Percentiles rank a stretch among this genome's conserved stretches.
Conservation (phyloP, 2,888 invertebrate species). For the Hypomecis atomaria region DNA sequence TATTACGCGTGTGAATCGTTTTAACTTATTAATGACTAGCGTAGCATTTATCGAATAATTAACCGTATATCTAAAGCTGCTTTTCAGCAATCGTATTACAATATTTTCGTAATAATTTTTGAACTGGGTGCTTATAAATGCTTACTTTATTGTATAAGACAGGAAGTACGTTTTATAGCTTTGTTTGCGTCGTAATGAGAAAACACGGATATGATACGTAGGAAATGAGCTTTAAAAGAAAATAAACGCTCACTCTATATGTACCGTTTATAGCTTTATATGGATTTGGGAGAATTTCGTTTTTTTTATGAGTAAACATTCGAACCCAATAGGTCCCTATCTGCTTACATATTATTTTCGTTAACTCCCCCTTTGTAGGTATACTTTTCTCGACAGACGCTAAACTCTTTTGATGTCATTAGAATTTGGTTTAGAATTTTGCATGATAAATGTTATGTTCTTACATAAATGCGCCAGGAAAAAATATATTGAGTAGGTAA, state of each 20-base stretch:
- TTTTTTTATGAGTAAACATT: slow-evolving; percentile 15
- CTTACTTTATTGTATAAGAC: slow-evolving; percentile 6
- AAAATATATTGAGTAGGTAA: too few species aligned
- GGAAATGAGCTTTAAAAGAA: slow-evolving; percentile 10
- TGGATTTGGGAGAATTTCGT: slow-evolving; percentile 11
- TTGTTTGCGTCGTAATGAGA: slow-evolving; percentile 10
- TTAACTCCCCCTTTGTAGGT: slow-evolving; percentile 24
- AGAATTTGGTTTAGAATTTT: slow-evolving; percentile 24
- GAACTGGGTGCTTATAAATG: neutral
- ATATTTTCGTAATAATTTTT: neutral
- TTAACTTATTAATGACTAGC: too few species aligned
- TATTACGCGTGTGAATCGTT: too few species aligned
- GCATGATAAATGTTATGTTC: neutral
- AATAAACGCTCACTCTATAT: neutral
- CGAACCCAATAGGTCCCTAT: slow-evolving; percentile 6
- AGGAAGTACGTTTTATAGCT: slow-evolving; percentile 19
- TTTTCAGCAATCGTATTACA: too few species aligned
- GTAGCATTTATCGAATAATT: too few species aligned
- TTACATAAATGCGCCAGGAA: too few species aligned
- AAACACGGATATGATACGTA: slow-evolving; percentile 7
- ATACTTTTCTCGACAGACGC: slow-evolving; percentile 12
- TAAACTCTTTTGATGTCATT: slow-evolving; percentile 23
- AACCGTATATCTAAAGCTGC: too few species aligned
- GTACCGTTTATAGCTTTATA: slow-evolving; percentile 6
- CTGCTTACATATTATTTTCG: slow-evolving; percentile 28